These are phyloP conservation scores for Erinaceus europaeus DNA, from an alignment of 2,113 vertebrate genomes.

Conservation along the genomic window DNA sequence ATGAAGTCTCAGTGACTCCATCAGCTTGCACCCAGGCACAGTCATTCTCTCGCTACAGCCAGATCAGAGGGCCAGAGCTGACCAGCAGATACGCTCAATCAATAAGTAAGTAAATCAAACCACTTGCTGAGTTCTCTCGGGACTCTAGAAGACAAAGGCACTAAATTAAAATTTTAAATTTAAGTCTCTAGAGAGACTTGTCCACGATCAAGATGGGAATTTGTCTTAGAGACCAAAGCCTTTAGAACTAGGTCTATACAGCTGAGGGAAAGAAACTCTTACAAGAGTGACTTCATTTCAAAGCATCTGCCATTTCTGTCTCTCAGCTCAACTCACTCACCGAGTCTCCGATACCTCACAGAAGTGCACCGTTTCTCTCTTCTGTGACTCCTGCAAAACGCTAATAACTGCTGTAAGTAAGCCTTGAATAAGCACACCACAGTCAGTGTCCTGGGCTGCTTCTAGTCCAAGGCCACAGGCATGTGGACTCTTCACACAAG, in stretches of 20 bases:
- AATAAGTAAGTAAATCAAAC: neutral
- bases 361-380: neutral
- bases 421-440: neutral
- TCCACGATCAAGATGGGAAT: neutral
- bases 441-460: neutral
- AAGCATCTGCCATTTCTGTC: neutral
- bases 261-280: neutral
- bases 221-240: neutral
- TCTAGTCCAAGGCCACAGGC: neutral
- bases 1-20: neutral
- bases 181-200: conserved; percentile 17
- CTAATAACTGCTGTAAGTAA: conserved; percentile 21
- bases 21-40: neutral
- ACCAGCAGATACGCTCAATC: neutral
- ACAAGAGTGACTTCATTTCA: conserved; percentile 10
- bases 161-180: neutral
- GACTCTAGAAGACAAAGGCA: neutral
- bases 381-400: neutral
- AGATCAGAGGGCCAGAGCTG: neutral
- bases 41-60: neutral
- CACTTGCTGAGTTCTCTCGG: neutral
- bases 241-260: neutral
- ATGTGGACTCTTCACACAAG: neutral
- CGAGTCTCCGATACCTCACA: neutral
- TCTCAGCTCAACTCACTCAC: conserved; percentile 1